Base-by-base conservation (phyloP, 1,140 invertebrate genomes). In the Scaptomyza montana region DNA sequence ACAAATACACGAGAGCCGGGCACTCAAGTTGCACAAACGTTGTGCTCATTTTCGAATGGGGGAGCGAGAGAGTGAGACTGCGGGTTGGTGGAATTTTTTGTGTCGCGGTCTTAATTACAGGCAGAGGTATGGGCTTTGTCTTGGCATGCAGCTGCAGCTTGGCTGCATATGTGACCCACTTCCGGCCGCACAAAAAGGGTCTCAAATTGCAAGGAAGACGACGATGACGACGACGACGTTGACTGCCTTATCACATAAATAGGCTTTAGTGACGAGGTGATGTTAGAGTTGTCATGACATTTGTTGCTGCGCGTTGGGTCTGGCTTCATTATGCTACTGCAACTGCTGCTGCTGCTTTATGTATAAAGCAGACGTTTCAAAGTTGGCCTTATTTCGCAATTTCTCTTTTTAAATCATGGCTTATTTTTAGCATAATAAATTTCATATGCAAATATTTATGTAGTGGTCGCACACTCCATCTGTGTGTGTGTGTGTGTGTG, bases 361-460 rank as follows among this genome's bases (percentile, higher is more conserved):
- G 33, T 9, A 7, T 9, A 9, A 7, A 36, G 39, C 12, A 3
- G 12, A 28, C 63, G 61, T 55, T 56, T 76, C 54, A 62, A 77
- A 78, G 85, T 89, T 89, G 79, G 80, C 84, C 84, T 64, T 89
- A 84, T 89, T 89, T 89, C 66, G 36, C 43, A 36, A 8, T 36
- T 36, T 36, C 21, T 47, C 25, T 10, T 81, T 86, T 86, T 72
- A 89, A 80, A 84, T 89, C 84, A 84, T 89, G 74, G 85, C 84
- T 89, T 89, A 89, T 89, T 89, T 89, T 89, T 84, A 89, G 84
- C 84, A 84, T 89, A 78, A 84, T 89, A 89, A 89, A 87, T 87
- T 84, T 77, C 66, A 70, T 82, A 87, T 89, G 85, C 77, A 89
- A 89, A 84, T 89, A 78, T 84, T 89, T 84, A 79, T 84, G 84